phyloP scores from a whole-genome alignment of 2,888 invertebrate genomes.

The Globia sparganii region DNA sequence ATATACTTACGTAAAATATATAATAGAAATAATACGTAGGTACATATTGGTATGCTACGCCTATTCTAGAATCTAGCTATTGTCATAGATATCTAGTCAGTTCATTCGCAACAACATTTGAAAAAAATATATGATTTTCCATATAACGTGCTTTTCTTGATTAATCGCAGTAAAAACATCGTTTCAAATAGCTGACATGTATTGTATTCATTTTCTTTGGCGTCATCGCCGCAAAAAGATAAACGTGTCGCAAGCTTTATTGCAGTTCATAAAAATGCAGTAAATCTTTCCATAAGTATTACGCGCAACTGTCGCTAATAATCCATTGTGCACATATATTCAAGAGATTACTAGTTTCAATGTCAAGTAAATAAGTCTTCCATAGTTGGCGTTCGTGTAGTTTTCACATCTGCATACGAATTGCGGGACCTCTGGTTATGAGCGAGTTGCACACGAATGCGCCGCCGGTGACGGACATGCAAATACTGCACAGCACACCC shows the following conservation, averaged over 20 bases:
- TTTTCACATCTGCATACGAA: slow-evolving; percentile 83
- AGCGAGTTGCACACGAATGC: slow-evolving; percentile 69
- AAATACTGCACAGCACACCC: slow-evolving; percentile 72
- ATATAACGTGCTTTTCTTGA: background rate
- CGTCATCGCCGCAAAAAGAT: slow-evolving; percentile 11
- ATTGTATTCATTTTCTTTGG: background rate
- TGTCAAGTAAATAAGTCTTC: slow-evolving; percentile 64
- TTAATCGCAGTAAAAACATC: background rate
- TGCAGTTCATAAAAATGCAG: slow-evolving; percentile 31
- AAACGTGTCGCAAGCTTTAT: slow-evolving; percentile 19
- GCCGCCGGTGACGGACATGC: slow-evolving; percentile 71
- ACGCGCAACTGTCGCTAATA: slow-evolving; percentile 51
- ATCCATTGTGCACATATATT: slow-evolving; percentile 32
- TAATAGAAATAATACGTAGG: no score
- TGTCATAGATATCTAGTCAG: background rate
- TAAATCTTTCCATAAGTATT: slow-evolving; percentile 36
- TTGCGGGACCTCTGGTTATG: slow-evolving; percentile 71
- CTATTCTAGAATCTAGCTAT: background rate
- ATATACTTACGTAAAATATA: no score
- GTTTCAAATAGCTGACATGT: background rate
- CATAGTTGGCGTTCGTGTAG: slow-evolving; percentile 68
- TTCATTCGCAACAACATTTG: background rate
- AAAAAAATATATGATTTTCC: background rate
- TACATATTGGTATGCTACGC: background rate
- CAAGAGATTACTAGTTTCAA: slow-evolving; percentile 59